These are phyloP conservation scores for Hassar affinis DNA, from an alignment of 2,113 vertebrate genomes.

Conservation along the genomic window DNA sequence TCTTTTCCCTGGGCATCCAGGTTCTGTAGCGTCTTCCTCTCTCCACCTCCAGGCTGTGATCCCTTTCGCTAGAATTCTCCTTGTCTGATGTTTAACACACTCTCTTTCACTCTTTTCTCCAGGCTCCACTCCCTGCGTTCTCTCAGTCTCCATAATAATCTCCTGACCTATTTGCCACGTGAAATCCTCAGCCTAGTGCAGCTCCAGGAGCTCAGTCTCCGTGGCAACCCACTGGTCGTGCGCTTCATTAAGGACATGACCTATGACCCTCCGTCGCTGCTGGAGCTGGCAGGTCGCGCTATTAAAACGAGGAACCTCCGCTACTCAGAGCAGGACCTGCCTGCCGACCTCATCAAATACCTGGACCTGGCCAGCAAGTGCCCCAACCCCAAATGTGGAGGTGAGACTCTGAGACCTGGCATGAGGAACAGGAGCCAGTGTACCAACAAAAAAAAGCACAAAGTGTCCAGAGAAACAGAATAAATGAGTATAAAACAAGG, in stretches of 20 bases:
- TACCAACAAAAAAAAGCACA: neutral
- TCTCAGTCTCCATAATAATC: conserved; percentile 95
- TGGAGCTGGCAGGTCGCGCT: conserved; percentile 75
- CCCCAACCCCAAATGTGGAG: conserved; percentile 94
- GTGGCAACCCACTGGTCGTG: conserved; percentile 93
- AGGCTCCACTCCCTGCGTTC: conserved; percentile 93
- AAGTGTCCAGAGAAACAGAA: neutral
- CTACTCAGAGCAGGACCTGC: conserved; percentile 80
- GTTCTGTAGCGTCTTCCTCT: too few species aligned
- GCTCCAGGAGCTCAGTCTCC: conserved; percentile 92
- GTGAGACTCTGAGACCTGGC: conserved; percentile 65
- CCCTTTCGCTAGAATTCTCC: neutral
- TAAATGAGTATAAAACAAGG: too few species aligned
- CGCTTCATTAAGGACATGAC: conserved; percentile 80
- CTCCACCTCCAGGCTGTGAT: neutral
- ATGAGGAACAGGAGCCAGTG: neutral
- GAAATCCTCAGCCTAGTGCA: conserved; percentile 90
- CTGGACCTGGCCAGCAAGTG: conserved; percentile 94
- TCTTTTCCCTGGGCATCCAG: too few species aligned
- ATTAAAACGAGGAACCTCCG: conserved; percentile 73
- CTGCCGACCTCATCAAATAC: conserved; percentile 82
- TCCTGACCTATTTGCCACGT: conserved; percentile 92
- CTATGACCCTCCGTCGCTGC: conserved; percentile 75
- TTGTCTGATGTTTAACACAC: too few species aligned
- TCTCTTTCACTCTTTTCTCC: neutral